Evolutionary conservation across 1,140 invertebrate genomes (phyloP), one percentile per base, ranked within the genome.

Genomic region (Wiebesia pumilae): DNA sequence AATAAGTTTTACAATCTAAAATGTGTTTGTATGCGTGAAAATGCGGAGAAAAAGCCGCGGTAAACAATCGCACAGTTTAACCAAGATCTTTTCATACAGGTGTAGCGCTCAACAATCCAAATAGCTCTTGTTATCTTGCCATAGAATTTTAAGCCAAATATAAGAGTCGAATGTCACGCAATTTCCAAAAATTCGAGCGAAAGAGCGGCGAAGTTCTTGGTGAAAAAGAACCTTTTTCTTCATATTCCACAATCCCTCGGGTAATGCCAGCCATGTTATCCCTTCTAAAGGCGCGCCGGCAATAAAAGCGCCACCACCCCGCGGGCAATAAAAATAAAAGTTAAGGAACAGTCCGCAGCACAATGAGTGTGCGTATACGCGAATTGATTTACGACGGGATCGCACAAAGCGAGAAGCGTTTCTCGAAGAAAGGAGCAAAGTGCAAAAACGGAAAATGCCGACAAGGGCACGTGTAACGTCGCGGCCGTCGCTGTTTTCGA

Each of bases 371-470:
- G 73, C n/a, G 10, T 3, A 43, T 9, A 0, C 47, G 81, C 81
- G 47, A 40, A 75, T 83, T 83, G 81, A 75, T 75, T 83, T 83
- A 83, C 81, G 71, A 83, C 33, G 33, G 35, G 33, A 38, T 40
- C 33, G n/a, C 12, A 71, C 47, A 30, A 71, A 82, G 43, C 38
- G 38, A 43, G 6, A 43, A 75, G 38, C 43, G 21, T 43, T 75
- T 2, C 43, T 43, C 38, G 38, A 6, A 9, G 38, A 73, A 43
- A 27, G 38, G 38, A 43, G 19, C n/a, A n/a, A 71, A 38, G 71
- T 75, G 67, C 19, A 30, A 81, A 69, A 69, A 43, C 40, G 38
- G 62, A 24, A 67, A 81, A 47, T 0, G 33, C 62, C 62, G 24
- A 1, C 21, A 7, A 27, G 58, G 33, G 35, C 62, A 69, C 54